Evolutionary conservation across 2,888 invertebrate species (phyloP), one percentile per base, ranked within the genome.

Genomic region (Baronia brevicornis): DNA sequence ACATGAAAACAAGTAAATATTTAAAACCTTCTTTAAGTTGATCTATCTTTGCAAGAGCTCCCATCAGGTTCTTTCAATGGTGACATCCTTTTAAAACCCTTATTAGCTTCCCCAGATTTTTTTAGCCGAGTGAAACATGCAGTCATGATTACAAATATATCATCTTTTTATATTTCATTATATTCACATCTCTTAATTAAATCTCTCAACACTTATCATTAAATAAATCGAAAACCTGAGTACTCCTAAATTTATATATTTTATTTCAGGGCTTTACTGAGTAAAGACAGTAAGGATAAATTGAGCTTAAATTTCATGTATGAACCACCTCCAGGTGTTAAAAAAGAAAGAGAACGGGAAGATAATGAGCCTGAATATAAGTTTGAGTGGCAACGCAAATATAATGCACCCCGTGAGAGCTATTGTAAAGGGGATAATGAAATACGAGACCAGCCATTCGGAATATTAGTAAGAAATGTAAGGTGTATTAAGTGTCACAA

Each of bases 301-400:
- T 74, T 98, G 36, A 98, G 98, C 54, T 90, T 99, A 1, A 98
- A 96, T 73, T 99, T 99, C 62, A 97, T 99, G 96, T 99, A 99
- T 68, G 98, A 99, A 70, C 97, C 98, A 5, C 99, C 99, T 15
- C 98, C 98, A 9, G 98, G 98, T 25, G 94, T 96, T 1, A 95
- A 95, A 48, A 95, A 96, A 57, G 95, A 95, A 67, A 86, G 94
- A 29, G 95, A 96, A 69, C 90, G 93, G 41, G 95, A 96, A 65
- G 94, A 95, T 53, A 94, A 95, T 63, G 97, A 97, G 63, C 95
- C 95, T 1, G 98, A 98, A 56, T 98, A 95, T 59, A 99, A 98
- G 75, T 99, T 99, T 84, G 99, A 99, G 66, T 99, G 99, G 99
- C 99, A 99, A 74, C 87, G 99, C 24, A 98, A 98, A 69, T 99